Percentiles rank a stretch among this genome's conserved stretches.
These are phyloP conservation scores for Zaprionus obscuricornis DNA, from an alignment of 2,888 invertebrate species.

Conservation along the genomic window DNA sequence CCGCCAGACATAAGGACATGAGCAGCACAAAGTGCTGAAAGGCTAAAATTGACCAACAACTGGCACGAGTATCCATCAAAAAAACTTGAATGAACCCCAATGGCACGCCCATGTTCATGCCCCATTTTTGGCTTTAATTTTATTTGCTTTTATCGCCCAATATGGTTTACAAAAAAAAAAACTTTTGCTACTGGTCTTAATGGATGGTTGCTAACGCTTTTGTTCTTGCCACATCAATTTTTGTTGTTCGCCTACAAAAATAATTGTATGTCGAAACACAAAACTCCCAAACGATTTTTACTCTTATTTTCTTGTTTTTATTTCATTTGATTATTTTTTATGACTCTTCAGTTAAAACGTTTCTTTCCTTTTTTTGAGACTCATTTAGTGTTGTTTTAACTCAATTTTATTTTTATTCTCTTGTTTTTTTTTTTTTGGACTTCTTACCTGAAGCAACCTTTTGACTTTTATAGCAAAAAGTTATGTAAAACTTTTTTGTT, in stretches of 20 bases:
- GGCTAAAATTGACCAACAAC: constrained; percentile 8
- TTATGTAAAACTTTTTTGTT: constrained; percentile 30
- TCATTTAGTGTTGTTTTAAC: constrained; percentile 44
- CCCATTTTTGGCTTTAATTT: constrained; percentile 51
- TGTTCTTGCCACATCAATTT: constrained; percentile 46
- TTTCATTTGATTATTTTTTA: constrained; percentile 64
- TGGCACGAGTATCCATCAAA: constrained; percentile 45
- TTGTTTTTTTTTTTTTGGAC: no score
- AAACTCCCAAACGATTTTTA: constrained; percentile 37
- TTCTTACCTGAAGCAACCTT: neutral
- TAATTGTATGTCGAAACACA: constrained; percentile 43
- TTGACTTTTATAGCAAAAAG: neutral
- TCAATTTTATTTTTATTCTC: constrained; percentile 32
- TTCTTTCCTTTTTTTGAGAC: constrained; percentile 32
- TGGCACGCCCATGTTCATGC: no score
- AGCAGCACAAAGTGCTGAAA: constrained; percentile 6
- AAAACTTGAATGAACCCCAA: constrained; percentile 13
- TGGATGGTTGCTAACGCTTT: constrained; percentile 35
- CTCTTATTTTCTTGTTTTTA: constrained; percentile 10
- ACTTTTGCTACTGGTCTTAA: constrained; percentile 25
- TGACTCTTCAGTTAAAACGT: constrained; percentile 62
- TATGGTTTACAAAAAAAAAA: constrained; percentile 50
- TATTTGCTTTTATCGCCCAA: constrained; percentile 63
- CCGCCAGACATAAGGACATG: constrained; percentile 4
- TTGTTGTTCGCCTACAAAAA: constrained; percentile 16